These are phyloP conservation scores for Oscheius onirici DNA, from an alignment of 2,888 invertebrate species.

Conservation along the genomic window DNA sequence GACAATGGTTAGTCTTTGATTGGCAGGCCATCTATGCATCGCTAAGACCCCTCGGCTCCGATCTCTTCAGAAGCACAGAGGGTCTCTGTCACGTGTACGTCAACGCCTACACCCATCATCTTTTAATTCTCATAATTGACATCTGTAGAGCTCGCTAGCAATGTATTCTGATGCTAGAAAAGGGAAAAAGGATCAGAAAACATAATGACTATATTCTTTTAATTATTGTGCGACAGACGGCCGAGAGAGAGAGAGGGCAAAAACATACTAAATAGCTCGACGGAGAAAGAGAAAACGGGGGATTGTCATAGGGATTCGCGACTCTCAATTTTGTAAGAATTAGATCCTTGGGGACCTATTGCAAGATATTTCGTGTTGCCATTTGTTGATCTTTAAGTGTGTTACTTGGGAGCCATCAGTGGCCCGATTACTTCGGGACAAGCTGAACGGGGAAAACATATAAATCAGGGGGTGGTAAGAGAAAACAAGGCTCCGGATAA, in stretches of 20 bases:
- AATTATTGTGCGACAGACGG: constrained; percentile 12
- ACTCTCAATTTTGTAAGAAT: neutral
- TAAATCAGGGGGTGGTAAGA: too few species aligned
- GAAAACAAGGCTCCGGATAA: too few species aligned
- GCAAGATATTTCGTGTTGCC: neutral
- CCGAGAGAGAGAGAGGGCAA: neutral
- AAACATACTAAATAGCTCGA: constrained; percentile 2
- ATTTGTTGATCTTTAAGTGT: neutral
- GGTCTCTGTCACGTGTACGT: constrained; percentile 6
- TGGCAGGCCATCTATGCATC: constrained; percentile 31
- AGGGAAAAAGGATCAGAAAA: neutral
- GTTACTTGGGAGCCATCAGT: neutral
- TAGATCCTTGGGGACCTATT: neutral
- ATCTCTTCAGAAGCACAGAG: neutral
- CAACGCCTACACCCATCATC: neutral
- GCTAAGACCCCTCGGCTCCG: constrained; percentile 11
- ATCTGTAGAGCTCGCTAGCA: neutral
- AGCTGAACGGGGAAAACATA: too few species aligned
- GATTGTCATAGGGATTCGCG: neutral
- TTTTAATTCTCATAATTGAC: neutral
- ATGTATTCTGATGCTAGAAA: constrained; percentile 5
- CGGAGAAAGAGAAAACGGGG: neutral
- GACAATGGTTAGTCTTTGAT: constrained; percentile 21
- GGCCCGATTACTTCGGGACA: too few species aligned
- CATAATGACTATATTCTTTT: neutral